A percentile compares a stretch with the other conserved stretches of the same genome.
Evolutionary conservation across 2,888 invertebrate genomes (phyloP).

Genomic region (Hirtodrosophila confusa): DNA sequence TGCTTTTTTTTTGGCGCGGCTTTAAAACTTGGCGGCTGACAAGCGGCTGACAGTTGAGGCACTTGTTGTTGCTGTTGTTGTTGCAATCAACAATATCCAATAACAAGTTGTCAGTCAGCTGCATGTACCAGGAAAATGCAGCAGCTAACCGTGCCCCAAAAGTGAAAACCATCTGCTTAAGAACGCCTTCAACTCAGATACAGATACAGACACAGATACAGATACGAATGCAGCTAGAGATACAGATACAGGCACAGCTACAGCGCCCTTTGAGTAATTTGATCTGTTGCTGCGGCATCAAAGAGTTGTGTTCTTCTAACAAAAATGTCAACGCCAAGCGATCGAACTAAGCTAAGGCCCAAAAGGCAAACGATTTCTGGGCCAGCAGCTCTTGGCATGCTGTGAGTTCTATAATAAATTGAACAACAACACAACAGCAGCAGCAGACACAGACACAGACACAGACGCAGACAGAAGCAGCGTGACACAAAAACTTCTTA

Average conservation of each 20-base stretch:
- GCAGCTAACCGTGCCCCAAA: slow-evolving; percentile 5
- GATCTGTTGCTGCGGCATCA: slow-evolving; percentile 58
- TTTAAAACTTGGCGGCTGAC: slow-evolving; percentile 49
- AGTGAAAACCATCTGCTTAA: slow-evolving; percentile 15
- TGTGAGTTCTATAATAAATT: slow-evolving; percentile 68
- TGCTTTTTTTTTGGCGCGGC: slow-evolving; percentile 32
- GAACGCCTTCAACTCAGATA: slow-evolving; percentile 8
- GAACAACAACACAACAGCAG: slow-evolving; percentile 46
- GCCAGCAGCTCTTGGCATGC: slow-evolving; percentile 42
- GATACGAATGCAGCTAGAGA: not conserved
- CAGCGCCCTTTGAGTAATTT: slow-evolving; percentile 45
- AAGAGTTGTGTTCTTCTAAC: slow-evolving; percentile 58
- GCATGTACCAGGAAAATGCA: slow-evolving; percentile 55
- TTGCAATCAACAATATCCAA: slow-evolving; percentile 69
- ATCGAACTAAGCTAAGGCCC: slow-evolving; percentile 21
- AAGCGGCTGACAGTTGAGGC: slow-evolving; percentile 55
- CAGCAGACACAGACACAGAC: slow-evolving; percentile 12
- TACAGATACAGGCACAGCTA: slow-evolving; percentile 2
- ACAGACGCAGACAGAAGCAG: slow-evolving; percentile 57
- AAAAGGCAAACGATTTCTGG: slow-evolving; percentile 30
- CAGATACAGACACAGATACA: slow-evolving; percentile 1
- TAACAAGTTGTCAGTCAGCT: slow-evolving; percentile 57
- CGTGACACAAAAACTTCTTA: slow-evolving; percentile 71
- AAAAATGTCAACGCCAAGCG: slow-evolving; percentile 67
- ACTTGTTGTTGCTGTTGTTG: slow-evolving; percentile 35